Evolutionary conservation across 1,140 invertebrate species (phyloP).

Genomic region (Phymastichus coffea): DNA sequence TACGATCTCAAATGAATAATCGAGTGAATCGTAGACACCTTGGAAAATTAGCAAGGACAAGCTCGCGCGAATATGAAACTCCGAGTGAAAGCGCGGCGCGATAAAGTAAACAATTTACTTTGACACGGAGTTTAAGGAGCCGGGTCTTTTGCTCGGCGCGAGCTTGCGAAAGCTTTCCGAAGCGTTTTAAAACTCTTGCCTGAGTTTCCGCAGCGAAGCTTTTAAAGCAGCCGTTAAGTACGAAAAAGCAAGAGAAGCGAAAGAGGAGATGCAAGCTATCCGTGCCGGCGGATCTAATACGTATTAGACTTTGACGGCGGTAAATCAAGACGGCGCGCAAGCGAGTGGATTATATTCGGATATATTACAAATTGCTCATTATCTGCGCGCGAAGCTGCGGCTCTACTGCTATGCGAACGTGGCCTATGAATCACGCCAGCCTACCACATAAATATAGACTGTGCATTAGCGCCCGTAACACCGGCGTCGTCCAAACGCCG

Average conservation of each 20-base stretch:
- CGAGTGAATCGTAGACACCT: too few species aligned
- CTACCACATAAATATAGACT: conserved; percentile 45
- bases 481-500: too few species aligned
- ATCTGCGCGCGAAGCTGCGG: conserved; percentile 47
- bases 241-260: too few species aligned
- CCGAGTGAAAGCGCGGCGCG: too few species aligned
- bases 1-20: conserved; percentile 4
- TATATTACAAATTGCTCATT: conserved; percentile 56
- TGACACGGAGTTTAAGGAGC: conserved; percentile 20
- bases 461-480: conserved; percentile 33
- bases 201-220: conserved; percentile 25
- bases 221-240: conserved; percentile 44
- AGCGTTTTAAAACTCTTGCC: conserved; percentile 46
- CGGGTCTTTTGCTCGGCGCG: conserved; percentile 14
- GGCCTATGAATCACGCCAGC: conserved; percentile 48
- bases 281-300: too few species aligned
- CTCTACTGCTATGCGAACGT: too few species aligned
- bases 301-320: too few species aligned
- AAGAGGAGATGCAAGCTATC: too few species aligned
- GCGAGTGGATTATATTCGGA: conserved; percentile 49
- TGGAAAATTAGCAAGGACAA: background rate
- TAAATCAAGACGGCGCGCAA: too few species aligned
- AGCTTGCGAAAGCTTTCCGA: conserved; percentile 35
- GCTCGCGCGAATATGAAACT: conserved; percentile 11
- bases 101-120: conserved; percentile 28